These are phyloP conservation scores for Pasiphila rectangulata DNA, from an alignment of 2,888 invertebrate genomes.

Conservation along the genomic window DNA sequence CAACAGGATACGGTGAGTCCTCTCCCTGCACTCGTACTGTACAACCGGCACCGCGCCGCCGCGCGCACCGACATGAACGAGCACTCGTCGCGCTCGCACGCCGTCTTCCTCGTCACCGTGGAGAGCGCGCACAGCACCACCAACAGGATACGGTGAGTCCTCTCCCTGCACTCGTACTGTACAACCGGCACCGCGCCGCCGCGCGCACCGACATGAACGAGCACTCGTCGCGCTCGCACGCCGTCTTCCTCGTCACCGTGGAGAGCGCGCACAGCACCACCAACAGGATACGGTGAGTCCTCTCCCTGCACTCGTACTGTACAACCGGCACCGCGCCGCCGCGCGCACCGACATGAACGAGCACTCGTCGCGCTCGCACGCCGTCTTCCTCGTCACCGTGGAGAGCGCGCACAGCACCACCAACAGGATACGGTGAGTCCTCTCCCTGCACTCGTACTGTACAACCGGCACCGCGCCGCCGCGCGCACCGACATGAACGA, in stretches of 20 bases:
- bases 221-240: slow-evolving; percentile 98
- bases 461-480: too few species aligned
- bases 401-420: too few species aligned
- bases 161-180: too few species aligned
- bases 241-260: slow-evolving; percentile 98
- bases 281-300: slow-evolving; percentile 50
- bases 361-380: too few species aligned
- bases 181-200: slow-evolving; percentile 95
- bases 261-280: slow-evolving; percentile 85
- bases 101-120: slow-evolving; percentile 98
- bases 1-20: slow-evolving; percentile 50
- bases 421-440: too few species aligned
- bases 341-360: too few species aligned
- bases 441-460: too few species aligned
- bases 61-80: slow-evolving; percentile 99
- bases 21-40: too few species aligned
- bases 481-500: too few species aligned
- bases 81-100: slow-evolving; percentile 98
- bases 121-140: slow-evolving; percentile 85
- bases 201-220: slow-evolving; percentile 99
- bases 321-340: too few species aligned
- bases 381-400: too few species aligned
- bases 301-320: too few species aligned
- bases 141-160: slow-evolving; percentile 50
- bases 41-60: slow-evolving; percentile 95